Conservation (phyloP, 2,797 vertebrate genomes). For the Neosilurus hyrtlii region DNA sequence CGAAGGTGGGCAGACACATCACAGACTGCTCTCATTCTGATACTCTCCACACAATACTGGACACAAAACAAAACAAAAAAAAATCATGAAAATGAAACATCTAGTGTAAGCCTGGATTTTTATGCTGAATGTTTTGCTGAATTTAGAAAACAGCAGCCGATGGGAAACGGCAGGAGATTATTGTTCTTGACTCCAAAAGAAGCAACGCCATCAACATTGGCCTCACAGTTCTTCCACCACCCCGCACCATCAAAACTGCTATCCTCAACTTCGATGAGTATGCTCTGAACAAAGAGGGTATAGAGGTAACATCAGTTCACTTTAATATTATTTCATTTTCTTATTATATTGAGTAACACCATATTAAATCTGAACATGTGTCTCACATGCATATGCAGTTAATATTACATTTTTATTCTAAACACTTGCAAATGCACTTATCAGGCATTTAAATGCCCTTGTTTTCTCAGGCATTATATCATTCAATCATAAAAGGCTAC, state of each 20-base stretch:
- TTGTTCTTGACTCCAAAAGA: slow-evolving; percentile 93
- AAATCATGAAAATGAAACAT: not conserved
- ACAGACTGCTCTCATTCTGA: not conserved
- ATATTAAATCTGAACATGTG: not conserved
- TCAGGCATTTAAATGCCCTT: not conserved
- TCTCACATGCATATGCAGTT: slow-evolving; percentile 33
- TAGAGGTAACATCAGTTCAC: slow-evolving; percentile 80
- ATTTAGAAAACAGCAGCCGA: slow-evolving; percentile 91
- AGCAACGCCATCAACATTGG: slow-evolving; percentile 98
- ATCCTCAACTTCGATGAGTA: slow-evolving; percentile 99
- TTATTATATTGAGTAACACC: not conserved
- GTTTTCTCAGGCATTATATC: slow-evolving; percentile 28
- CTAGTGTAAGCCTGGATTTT: not conserved
- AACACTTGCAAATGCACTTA: slow-evolving; percentile 3
- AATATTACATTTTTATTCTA: slow-evolving; percentile 35
- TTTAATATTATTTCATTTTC: not conserved
- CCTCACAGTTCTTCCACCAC: slow-evolving; percentile 91
- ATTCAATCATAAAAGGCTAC: slow-evolving; percentile 42
- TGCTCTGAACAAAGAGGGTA: slow-evolving; percentile 97
- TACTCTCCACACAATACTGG: not conserved
- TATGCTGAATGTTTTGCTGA: slow-evolving; percentile 12
- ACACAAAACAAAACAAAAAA: not conserved
- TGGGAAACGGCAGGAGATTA: slow-evolving; percentile 95
- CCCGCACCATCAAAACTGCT: slow-evolving; percentile 96
- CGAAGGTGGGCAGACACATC: not conserved